A percentile compares a stretch with the other conserved stretches of the same genome.
These are phyloP conservation scores for Sipha maydis DNA, from an alignment of 2,888 invertebrate genomes.

Conservation along the genomic window DNA sequence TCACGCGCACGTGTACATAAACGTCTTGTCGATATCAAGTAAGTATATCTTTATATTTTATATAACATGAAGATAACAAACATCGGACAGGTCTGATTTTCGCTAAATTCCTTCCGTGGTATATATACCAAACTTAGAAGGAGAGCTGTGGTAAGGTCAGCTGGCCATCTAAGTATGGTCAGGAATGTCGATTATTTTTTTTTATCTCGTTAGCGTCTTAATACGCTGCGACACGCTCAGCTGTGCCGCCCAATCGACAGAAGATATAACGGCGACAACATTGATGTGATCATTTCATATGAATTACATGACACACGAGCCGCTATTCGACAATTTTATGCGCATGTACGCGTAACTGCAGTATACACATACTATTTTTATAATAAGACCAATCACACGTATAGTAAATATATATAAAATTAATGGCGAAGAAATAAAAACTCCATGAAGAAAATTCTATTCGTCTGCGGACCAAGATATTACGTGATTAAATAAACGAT, in stretches of 20 bases:
- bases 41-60: background rate
- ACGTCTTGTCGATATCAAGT: background rate
- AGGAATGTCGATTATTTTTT: background rate
- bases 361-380: background rate
- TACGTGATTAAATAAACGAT: too few species aligned
- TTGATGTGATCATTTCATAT: background rate
- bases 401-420: too few species aligned
- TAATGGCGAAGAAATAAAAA: too few species aligned
- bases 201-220: background rate
- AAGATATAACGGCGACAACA: background rate
- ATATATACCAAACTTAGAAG: background rate
- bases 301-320: background rate
- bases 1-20: background rate
- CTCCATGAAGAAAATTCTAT: too few species aligned
- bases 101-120: background rate
- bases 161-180: slow-evolving; percentile 23
- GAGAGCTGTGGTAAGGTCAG: background rate
- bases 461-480: too few species aligned
- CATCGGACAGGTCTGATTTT: background rate
- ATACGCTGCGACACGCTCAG: background rate
- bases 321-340: background rate
- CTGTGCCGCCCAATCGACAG: background rate
- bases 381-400: too few species aligned
- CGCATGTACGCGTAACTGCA: background rate
- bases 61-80: background rate